Evolutionary conservation across 2,113 vertebrate species (phyloP), one percentile per base, ranked within the genome.

Genomic region (human (Homo sapiens)): DNA sequence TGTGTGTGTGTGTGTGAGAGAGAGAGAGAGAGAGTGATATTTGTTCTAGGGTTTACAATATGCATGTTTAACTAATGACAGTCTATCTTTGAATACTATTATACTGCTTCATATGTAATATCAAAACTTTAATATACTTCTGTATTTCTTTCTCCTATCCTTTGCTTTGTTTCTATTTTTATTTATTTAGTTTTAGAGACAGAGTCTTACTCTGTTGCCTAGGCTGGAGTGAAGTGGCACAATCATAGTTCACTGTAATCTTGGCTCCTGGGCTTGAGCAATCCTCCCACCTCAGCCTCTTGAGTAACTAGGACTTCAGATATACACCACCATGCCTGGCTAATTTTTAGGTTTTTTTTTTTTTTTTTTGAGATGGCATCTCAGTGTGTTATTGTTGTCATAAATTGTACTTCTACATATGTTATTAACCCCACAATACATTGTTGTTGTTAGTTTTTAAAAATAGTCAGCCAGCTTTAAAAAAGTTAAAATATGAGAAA

Each of bases 401-500:
- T 52, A 83, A 3, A 57, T 80, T 94, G 72, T 89, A 70, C 25
- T 84, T 84, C 55, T 12, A 89, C 30, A 20, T 27, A 27, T 89
- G 35, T 73, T 64, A 89, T 57, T 75, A 89, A 57, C 18, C 25
- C 23, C 57, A 88, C 30, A 27, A 35, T 70, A 66, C 3, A 50
- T 90, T 72, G 7, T 55, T 95, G n/a, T 61, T 95, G n/a, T 61
- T 68, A 66, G 52, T 57, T 84, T 79, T 88, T 91, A 1, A 32
- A 91, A 85, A 79, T 30, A 64, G 32, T 45, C 79, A 32, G 32
- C 59, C 79, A 32, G 79, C 30, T 64, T 70, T 80, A 66, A 20
- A 91, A 88, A 81, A 89, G 64, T 79, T 86, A 95, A 83, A 88
- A 80, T 75, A 32, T 73, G 27, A 40, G 52, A 85, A 89, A 87